phyloP scores from a whole-genome alignment of 1,140 invertebrate genomes.

The Ridgeia piscesae region DNA sequence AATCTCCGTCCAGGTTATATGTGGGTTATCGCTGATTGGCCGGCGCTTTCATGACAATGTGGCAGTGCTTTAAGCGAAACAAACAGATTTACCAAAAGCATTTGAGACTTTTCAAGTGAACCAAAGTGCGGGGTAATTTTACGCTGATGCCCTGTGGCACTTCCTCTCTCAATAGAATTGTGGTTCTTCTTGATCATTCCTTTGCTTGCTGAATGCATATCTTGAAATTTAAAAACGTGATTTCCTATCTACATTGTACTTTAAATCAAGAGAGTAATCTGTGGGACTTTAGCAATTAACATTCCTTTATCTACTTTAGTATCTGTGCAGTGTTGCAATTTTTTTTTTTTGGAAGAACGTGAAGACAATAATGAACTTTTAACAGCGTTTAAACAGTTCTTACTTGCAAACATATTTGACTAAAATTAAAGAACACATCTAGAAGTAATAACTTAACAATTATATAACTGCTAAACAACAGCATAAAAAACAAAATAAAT shows the following conservation, averaged over 20 bases:
- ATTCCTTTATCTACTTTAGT: not conserved
- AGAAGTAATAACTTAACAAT: not conserved
- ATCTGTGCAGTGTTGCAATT: not conserved
- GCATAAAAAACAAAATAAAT: too few species aligned
- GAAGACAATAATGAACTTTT: not conserved
- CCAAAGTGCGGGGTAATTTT: not conserved
- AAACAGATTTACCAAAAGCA: slow-evolving; percentile 1
- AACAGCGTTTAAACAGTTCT: not conserved
- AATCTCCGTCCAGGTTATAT: slow-evolving; percentile 5
- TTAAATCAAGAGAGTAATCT: not conserved
- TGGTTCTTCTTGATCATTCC: not conserved
- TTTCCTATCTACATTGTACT: not conserved
- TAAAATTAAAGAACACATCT: not conserved
- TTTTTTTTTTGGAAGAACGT: not conserved
- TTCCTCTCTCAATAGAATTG: not conserved
- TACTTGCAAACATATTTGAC: not conserved
- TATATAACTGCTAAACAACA: not conserved
- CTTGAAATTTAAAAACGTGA: not conserved
- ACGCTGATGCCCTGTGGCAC: not conserved
- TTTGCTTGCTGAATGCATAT: not conserved
- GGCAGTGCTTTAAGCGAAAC: not conserved
- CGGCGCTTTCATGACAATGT: not conserved
- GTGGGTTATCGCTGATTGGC: not conserved
- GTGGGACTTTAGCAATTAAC: not conserved
- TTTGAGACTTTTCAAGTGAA: not conserved